A percentile compares a stretch with the other conserved stretches of the same genome.
phyloP scores from a whole-genome alignment of 2,888 invertebrate genomes.

The Ochlodes sylvanus region DNA sequence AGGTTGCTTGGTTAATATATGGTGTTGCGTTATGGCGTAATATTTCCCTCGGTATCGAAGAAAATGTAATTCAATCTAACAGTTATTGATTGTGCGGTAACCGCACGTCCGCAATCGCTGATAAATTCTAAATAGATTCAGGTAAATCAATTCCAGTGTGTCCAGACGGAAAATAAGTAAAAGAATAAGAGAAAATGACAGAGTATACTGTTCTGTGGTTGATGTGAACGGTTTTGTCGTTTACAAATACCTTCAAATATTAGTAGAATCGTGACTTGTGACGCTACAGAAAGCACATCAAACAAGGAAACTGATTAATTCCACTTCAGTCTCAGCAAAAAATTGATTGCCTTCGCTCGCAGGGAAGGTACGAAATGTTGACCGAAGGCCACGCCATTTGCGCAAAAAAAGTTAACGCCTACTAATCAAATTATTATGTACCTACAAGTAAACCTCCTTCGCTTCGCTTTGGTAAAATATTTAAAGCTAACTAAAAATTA shows the following conservation, averaged over 20 bases:
- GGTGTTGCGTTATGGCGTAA: constrained; percentile 20
- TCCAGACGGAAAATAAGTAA: constrained; percentile 13
- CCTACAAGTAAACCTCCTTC: neutral
- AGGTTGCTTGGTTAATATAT: constrained; percentile 16
- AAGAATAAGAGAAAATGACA: constrained; percentile 1
- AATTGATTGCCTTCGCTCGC: constrained; percentile 1
- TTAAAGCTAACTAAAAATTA: too few relatives aligned
- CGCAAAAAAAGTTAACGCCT: neutral
- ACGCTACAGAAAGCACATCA: neutral
- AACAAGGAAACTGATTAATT: constrained; percentile 12
- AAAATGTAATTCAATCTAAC: constrained; percentile 33
- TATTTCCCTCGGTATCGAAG: constrained; percentile 23
- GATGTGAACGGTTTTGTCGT: constrained; percentile 16
- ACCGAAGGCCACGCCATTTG: neutral
- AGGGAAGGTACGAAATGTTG: constrained; percentile 1
- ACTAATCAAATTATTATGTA: constrained; percentile 1
- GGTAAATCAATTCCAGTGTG: constrained; percentile 20
- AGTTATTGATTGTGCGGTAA: constrained; percentile 32
- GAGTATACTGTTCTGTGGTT: constrained; percentile 17
- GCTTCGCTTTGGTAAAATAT: too few relatives aligned
- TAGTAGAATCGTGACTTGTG: neutral
- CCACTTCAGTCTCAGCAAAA: neutral
- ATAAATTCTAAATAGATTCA: constrained; percentile 25
- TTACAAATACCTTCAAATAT: neutral
- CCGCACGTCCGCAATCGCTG: constrained; percentile 22